phyloP scores from a whole-genome alignment of 2,113 vertebrate genomes.

The Oncorhynchus tshawytscha region DNA sequence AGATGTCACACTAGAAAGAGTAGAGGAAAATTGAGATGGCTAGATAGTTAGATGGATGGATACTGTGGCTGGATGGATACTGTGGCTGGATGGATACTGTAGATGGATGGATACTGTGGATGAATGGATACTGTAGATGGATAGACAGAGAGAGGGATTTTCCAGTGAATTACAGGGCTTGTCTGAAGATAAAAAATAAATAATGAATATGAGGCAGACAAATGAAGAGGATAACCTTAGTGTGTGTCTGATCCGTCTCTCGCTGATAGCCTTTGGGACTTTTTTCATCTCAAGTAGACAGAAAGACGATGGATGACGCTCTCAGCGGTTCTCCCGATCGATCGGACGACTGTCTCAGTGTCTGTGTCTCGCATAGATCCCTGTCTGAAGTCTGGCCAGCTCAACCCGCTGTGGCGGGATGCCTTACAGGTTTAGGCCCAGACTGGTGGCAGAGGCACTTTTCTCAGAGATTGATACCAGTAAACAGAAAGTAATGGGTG shows the following conservation, averaged over 20 bases:
- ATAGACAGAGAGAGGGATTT: slow-evolving; percentile 26
- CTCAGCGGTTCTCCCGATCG: slow-evolving; percentile 60
- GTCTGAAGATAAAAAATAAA: slow-evolving; percentile 47
- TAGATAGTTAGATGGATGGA: too few relatives aligned
- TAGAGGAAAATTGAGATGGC: not conserved
- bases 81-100: not conserved
- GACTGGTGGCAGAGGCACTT: slow-evolving; percentile 22
- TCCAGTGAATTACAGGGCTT: slow-evolving; percentile 32
- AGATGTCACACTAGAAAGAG: slow-evolving; percentile 2
- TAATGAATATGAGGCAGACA: slow-evolving; percentile 49
- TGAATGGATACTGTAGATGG: not conserved
- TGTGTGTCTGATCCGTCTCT: slow-evolving; percentile 31
- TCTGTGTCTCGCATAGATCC: slow-evolving; percentile 58
- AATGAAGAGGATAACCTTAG: slow-evolving; percentile 41
- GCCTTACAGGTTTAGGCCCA: slow-evolving; percentile 25
- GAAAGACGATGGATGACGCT: slow-evolving; percentile 57
- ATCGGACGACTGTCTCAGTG: slow-evolving; percentile 55
- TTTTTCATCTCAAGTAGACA: slow-evolving; percentile 42
- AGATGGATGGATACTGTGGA: not conserved
- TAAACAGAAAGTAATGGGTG: not conserved
- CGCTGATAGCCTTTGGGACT: slow-evolving; percentile 24
- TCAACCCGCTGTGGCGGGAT: slow-evolving; percentile 27
- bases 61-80: too few relatives aligned
- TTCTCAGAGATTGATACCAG: slow-evolving; percentile 26
- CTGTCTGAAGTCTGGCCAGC: slow-evolving; percentile 54